phyloP scores from a whole-genome alignment of 2,797 vertebrate genomes.

The Champsocephalus esox region DNA sequence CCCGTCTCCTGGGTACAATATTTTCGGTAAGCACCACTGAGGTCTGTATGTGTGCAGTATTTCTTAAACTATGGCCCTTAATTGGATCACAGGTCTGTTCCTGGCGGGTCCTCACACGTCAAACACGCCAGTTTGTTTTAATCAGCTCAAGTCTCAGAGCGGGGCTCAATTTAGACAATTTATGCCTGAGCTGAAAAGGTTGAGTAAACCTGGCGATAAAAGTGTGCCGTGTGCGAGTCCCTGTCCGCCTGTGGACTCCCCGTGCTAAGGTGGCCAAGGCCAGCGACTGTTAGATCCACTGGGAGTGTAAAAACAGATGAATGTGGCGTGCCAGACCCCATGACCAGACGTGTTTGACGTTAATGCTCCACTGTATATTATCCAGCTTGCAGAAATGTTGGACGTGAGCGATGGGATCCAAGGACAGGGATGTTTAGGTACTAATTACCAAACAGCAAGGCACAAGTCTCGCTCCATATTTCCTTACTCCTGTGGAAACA shows the following conservation, averaged over 20 bases:
- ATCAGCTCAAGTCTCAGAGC: constrained; percentile 77
- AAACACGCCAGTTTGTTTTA: constrained; percentile 78
- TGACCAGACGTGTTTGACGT: constrained; percentile 86
- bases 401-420: constrained; percentile 83
- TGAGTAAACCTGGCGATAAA: constrained; percentile 72
- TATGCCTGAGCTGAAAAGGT: constrained; percentile 72
- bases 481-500: constrained; percentile 88
- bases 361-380: constrained; percentile 87
- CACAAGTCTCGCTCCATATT: constrained; percentile 86
- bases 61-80: constrained; percentile 63
- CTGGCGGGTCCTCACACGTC: constrained; percentile 78
- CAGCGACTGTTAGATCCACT: constrained; percentile 76
- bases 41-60: constrained; percentile 49
- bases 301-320: constrained; percentile 83
- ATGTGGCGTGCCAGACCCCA: constrained; percentile 80
- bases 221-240: constrained; percentile 65
- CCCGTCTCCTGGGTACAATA: constrained; percentile 57
- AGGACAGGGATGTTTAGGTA: constrained; percentile 87
- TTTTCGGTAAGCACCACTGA: constrained; percentile 38
- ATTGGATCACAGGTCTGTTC: constrained; percentile 77
- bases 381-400: constrained; percentile 81
- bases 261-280: constrained; percentile 71
- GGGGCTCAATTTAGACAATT: constrained; percentile 76
- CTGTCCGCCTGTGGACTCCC: constrained; percentile 65
- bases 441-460: constrained; percentile 88